Base-by-base conservation (phyloP, 2,888 invertebrate genomes). In the Frankliniella intonsa region DNA sequence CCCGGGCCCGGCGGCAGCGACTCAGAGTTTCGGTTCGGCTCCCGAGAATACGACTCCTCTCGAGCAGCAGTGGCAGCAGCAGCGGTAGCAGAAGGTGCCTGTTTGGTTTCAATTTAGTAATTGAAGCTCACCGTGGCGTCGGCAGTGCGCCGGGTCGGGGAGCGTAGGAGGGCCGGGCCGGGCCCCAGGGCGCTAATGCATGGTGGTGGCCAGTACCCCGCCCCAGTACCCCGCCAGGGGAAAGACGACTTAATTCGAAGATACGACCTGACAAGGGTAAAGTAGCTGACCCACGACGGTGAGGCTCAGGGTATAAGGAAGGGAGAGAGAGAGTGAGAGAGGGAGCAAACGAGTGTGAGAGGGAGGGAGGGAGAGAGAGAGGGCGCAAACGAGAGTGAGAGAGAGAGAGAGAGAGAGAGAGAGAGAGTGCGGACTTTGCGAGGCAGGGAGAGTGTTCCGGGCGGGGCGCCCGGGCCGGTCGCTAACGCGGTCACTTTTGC, bases 231-330 rank as follows among this genome's bases (percentile, higher is more conserved):
- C 14, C 62, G 22, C 10, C 22, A 76, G 12, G 25, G 38, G n/a
- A 69, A 69, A 69, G 69, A 69, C 69, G 69, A 25, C 69, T 25
- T 76, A 76, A 76, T 76, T 76, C 69, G 12, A 76, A 76, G 69
- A 76, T 76, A 76, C 69, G 69, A 25, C 69, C 69, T 22, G 69
- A 12, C 55, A 11, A 38, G 14, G 62, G 62, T 62, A 62, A 76
- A 76, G 25, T 76, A 76, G 69, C 25, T 76, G 69, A 76, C 69
- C 12, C 22, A 76, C 25, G 22, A n/a, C n/a, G 69, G 14, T 17
- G 62, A 10, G 11, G 17, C 38, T 38, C 38, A 17, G 62, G 62
- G 62, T 17, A 55, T 2, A 5, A 38, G 38, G 38, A 5, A 38
- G 38, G 5, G 38, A 38, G 38, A 38, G 38, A 38, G 38, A 38